Conservation (phyloP, 2,797 vertebrate species). For the Melanogrammus aeglefinus region DNA sequence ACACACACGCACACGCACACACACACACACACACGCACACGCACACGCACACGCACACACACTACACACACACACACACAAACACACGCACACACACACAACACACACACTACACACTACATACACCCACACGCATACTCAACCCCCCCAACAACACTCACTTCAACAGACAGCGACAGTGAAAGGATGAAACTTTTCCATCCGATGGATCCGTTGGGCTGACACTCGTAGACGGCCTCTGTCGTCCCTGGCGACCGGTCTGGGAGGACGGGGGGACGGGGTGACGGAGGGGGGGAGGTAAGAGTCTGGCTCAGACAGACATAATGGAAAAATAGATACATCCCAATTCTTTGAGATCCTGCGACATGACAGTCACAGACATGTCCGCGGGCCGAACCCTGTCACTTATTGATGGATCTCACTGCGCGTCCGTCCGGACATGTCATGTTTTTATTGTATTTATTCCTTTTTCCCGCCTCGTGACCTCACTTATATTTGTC, state of each 20-base stretch:
- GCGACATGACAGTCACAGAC: conserved; percentile 49
- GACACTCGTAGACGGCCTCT: neutral
- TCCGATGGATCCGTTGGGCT: neutral
- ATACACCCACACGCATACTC: no score
- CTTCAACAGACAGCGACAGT: neutral
- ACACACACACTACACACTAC: neutral
- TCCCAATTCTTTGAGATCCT: conserved; percentile 26
- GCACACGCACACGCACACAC: neutral
- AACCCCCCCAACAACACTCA: neutral
- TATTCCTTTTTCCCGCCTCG: neutral
- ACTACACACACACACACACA: neutral
- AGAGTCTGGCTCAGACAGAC: conserved; percentile 39
- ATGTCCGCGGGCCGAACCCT: conserved; percentile 60
- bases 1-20: no score
- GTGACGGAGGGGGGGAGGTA: neutral
- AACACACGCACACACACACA: neutral
- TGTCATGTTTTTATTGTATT: conserved; percentile 31
- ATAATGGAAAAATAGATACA: conserved; percentile 43
- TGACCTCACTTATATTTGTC: conserved; percentile 51
- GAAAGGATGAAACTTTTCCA: neutral
- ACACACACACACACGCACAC: neutral
- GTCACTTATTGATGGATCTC: conserved; percentile 65
- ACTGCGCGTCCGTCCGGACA: conserved; percentile 40
- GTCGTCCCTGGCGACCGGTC: neutral
- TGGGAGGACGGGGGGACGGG: neutral